phyloP scores from a whole-genome alignment of 92 coral and sea anemone genomes.

The Diadumene lineata region DNA sequence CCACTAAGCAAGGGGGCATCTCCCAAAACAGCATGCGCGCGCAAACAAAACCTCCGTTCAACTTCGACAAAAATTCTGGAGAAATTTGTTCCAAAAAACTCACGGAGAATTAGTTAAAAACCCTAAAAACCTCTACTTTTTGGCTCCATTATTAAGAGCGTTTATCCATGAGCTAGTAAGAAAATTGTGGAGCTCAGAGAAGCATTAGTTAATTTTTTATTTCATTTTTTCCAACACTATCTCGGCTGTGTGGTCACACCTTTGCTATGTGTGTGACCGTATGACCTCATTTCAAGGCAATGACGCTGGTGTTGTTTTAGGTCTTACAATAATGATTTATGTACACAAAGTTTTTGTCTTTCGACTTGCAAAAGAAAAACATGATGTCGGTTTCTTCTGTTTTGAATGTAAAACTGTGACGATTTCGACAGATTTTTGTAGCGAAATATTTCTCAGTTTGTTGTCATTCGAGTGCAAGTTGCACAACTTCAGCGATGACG shows the following conservation, averaged over 20 bases:
- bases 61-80: not conserved
- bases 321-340: not conserved
- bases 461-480: not conserved
- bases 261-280: constrained; percentile 21
- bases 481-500: not conserved
- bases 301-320: constrained; percentile 22
- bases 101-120: not conserved
- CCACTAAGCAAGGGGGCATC: constrained; percentile 40
- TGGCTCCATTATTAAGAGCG: constrained; percentile 5
- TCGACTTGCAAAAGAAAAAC: constrained; percentile 4
- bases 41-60: constrained; percentile 21
- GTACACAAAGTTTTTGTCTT: not conserved
- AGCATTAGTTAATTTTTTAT: not conserved
- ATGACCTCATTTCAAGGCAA: constrained; percentile 42
- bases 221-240: constrained; percentile 15
- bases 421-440: not conserved
- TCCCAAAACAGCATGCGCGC: constrained; percentile 44
- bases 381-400: not conserved
- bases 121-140: not conserved
- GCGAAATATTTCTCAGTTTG: not conserved
- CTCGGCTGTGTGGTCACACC: constrained; percentile 38
- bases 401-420: not conserved
- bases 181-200: not conserved
- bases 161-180: not conserved
- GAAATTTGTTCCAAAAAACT: not conserved